Evolutionary conservation across 2,888 invertebrate species (phyloP), one percentile per base, ranked within the genome.

Genomic region (Sinelater perroti): DNA sequence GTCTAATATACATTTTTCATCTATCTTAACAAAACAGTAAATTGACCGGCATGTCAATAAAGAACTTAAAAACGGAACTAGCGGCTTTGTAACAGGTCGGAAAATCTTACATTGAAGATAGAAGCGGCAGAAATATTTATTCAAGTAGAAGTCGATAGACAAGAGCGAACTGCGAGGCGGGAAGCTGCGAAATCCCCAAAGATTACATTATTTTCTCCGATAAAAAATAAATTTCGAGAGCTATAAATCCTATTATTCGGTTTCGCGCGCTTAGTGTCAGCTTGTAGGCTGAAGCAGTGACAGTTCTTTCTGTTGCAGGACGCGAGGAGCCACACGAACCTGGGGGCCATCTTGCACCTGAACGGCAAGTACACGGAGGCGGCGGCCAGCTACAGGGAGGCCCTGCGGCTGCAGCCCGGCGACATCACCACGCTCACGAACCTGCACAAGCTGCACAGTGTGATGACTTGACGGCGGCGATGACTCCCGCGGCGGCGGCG

Each of bases 301-400:
- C 20, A 10, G 38, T 53, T 56, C 57, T 51, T 63, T 67, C 62
- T 63, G 61, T 77, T 76, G 13, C 71, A 93, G 88, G 93, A 95
- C 72, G 90, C 95, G 0, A 87, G 93, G 65, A 91, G 93, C 56
- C 94, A 95, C 79, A 94, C 95, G 71, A 97, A 97, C 78, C 84
- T 96, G 53, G 97, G 97, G 16, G 97, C 97, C 55, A 97, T 97
- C 74, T 82, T 95, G 56, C 97, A 97, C 80, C 83, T 95, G 65
- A 93, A 96, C 76, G 94, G 94, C 16, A 95, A 95, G 78, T 90
- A 93, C 69, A 81, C 83, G 17, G 91, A 94, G 64, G 97, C 97
- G 0, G 93, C 94, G 36, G 83, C 85, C 10, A 90, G 93, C 57
- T 97, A 97, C 78, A 83, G 89, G 66, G 87, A 88, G 72, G 96